Percentiles rank a stretch among this genome's conserved stretches.
Conservation (phyloP, 2,113 vertebrate species). For the Pedetes capensis region DNA sequence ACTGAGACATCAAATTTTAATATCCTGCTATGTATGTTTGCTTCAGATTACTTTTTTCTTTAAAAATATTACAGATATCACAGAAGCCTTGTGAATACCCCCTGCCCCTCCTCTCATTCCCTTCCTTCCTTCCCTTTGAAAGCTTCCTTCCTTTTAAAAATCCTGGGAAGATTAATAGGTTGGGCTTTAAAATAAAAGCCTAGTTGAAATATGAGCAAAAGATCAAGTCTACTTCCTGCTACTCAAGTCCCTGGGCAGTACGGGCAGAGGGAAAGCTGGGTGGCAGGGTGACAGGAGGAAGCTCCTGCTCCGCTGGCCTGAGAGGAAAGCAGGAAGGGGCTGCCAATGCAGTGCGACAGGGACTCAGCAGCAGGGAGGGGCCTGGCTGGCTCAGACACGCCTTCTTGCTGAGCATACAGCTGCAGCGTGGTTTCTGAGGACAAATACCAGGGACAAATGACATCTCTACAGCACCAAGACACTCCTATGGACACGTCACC, state of each 20-base stretch:
- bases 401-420: neutral
- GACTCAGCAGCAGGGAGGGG: no score
- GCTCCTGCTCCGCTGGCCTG: fast-evolving
- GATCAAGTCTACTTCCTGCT: neutral
- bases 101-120: neutral
- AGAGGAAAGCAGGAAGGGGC: no score
- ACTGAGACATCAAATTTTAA: neutral
- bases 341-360: no score
- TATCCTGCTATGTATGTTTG: neutral
- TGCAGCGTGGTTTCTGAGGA: neutral
- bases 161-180: neutral
- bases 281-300: fast-evolving
- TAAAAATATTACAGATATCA: neutral
- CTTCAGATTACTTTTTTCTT: neutral
- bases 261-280: neutral
- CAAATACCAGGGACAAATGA: neutral
- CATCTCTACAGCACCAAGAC: neutral
- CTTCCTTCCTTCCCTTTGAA: neutral
- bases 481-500: neutral
- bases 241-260: no score
- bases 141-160: neutral
- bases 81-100: neutral
- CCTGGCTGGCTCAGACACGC: fast-evolving
- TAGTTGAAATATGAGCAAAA: constrained; percentile 1
- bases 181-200: neutral